Percentiles rank a stretch among this genome's conserved stretches.
Conservation (phyloP, 2,888 invertebrate species). For the Oscheius sp. region DNA sequence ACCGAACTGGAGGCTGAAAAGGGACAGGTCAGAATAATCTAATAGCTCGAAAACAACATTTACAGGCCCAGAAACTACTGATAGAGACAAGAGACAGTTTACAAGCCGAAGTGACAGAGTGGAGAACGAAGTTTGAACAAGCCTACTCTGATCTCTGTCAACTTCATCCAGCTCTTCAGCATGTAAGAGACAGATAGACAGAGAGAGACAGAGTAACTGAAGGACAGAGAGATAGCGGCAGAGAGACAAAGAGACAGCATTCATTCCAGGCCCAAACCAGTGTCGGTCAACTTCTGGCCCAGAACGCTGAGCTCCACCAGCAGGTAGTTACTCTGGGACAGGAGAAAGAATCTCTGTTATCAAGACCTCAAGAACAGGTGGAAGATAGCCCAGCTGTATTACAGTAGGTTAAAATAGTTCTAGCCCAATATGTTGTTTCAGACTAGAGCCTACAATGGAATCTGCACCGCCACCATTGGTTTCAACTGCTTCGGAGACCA, state of each 20-base stretch:
- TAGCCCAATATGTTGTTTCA: neutral
- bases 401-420: neutral
- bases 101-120: neutral
- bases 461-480: neutral
- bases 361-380: neutral
- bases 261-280: neutral
- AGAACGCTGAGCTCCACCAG: neutral
- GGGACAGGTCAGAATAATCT: too few relatives aligned
- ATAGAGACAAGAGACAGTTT: neutral
- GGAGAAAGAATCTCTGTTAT: neutral
- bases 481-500: neutral
- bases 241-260: too few relatives aligned
- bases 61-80: too few relatives aligned
- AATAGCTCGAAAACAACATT: too few relatives aligned
- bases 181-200: neutral
- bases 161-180: conserved; percentile 14
- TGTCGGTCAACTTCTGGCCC: neutral
- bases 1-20: too few relatives aligned
- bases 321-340: neutral
- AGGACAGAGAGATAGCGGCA: too few relatives aligned
- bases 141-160: conserved; percentile 17
- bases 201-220: too few relatives aligned
- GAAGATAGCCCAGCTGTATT: neutral
- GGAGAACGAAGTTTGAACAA: conserved; percentile 3
- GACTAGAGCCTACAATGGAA: neutral